phyloP scores from a whole-genome alignment of 2,797 vertebrate genomes.

The Bryconaethiops microstoma region DNA sequence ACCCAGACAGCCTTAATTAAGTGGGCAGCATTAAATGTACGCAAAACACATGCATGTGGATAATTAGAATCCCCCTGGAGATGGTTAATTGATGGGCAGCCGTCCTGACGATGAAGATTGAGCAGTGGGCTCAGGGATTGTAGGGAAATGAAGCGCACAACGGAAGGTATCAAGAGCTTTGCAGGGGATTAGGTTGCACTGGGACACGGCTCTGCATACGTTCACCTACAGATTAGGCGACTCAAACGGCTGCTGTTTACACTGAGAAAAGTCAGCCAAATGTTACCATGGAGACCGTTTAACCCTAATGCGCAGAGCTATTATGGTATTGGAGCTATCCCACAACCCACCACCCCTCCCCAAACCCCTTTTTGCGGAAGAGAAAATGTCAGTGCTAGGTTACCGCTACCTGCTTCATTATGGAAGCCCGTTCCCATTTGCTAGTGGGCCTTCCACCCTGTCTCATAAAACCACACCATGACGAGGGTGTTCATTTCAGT shows the following conservation, averaged over 20 bases:
- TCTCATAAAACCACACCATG: background rate
- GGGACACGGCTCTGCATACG: slow-evolving; percentile 26
- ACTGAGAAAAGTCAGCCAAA: slow-evolving; percentile 1
- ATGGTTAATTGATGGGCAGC: slow-evolving; percentile 75
- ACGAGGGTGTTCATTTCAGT: background rate
- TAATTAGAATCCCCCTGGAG: slow-evolving; percentile 77
- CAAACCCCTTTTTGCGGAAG: slow-evolving; percentile 15
- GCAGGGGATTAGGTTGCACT: slow-evolving; percentile 20
- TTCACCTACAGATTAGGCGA: slow-evolving; percentile 26
- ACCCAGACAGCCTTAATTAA: slow-evolving; percentile 75
- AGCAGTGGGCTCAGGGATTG: slow-evolving; percentile 61
- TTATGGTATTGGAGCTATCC: slow-evolving; percentile 18
- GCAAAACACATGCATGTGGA: slow-evolving; percentile 75
- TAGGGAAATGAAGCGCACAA: slow-evolving; percentile 29
- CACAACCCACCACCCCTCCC: background rate
- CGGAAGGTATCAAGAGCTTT: slow-evolving; percentile 58
- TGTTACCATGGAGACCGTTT: slow-evolving; percentile 52
- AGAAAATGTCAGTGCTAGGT: slow-evolving; percentile 8
- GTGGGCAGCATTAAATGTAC: slow-evolving; percentile 72
- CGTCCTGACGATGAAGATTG: slow-evolving; percentile 66
- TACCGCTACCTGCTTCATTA: slow-evolving; percentile 36
- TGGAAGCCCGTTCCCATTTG: background rate
- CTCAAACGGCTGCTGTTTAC: slow-evolving; percentile 33
- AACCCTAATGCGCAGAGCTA: slow-evolving; percentile 37
- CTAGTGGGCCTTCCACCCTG: background rate